phyloP scores from a whole-genome alignment of 2,113 vertebrate species.

The Paralichthys olivaceus region DNA sequence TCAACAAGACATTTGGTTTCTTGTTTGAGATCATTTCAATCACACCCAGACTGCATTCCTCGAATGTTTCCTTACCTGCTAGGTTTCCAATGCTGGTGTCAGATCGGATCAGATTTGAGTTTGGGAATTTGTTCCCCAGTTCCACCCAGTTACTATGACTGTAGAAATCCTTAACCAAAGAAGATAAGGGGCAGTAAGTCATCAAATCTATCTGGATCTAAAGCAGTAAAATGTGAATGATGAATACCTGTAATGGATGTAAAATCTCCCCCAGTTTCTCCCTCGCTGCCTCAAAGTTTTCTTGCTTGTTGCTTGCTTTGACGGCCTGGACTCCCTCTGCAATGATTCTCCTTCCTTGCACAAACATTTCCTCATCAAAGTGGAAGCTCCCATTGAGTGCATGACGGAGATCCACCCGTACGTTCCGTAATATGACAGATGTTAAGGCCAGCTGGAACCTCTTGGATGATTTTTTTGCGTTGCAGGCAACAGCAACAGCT shows the following conservation, averaged over 20 bases:
- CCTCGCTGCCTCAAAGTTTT: conserved; percentile 59
- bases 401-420: conserved; percentile 49
- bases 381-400: conserved; percentile 59
- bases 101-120: conserved; percentile 67
- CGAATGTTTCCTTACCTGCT: conserved; percentile 61
- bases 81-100: conserved; percentile 63
- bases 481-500: conserved; percentile 51
- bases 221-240: no score
- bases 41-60: not conserved
- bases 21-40: not conserved
- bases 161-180: conserved; percentile 74
- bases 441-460: conserved; percentile 33
- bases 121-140: conserved; percentile 57
- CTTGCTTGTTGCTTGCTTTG: conserved; percentile 55
- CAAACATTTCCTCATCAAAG: conserved; percentile 72
- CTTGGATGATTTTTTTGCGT: conserved; percentile 38
- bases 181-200: not conserved
- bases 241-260: conserved; percentile 75
- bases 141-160: conserved; percentile 83
- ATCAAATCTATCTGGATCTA: not conserved
- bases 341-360: conserved; percentile 63
- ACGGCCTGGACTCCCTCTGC: conserved; percentile 45
- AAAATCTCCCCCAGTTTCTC: conserved; percentile 64
- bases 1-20: not conserved
- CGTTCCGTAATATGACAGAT: conserved; percentile 36